Conservation (phyloP, 2,113 vertebrate species). For the Notothenia coriiceps region DNA sequence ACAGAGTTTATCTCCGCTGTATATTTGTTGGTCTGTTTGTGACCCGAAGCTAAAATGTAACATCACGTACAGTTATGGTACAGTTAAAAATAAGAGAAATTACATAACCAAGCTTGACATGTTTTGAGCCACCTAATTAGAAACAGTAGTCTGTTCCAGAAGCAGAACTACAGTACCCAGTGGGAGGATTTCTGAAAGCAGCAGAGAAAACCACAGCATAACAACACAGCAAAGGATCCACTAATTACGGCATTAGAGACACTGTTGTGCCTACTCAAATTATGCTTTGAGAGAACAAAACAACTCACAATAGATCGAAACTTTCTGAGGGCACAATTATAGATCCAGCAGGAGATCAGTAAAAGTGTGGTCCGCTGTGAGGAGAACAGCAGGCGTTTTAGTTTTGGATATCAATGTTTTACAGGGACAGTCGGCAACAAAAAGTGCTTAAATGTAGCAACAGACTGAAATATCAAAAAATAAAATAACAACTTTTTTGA, state of each 20-base stretch:
- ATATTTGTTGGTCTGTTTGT: not conserved
- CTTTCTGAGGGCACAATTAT: constrained; percentile 43
- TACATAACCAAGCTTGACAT: not conserved
- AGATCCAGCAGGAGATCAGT: constrained; percentile 1
- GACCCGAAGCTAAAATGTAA: not conserved
- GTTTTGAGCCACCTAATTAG: not conserved
- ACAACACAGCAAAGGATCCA: not conserved
- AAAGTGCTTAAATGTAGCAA: not conserved
- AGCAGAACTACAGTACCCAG: not conserved
- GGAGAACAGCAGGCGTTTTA: not conserved
- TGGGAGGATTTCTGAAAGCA: not conserved
- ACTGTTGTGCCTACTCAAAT: not conserved
- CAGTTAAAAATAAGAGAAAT: not conserved
- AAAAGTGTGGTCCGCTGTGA: not conserved
- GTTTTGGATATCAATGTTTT: not conserved
- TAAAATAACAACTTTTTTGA: too few species aligned
- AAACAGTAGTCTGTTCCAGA: not conserved
- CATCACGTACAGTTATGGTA: not conserved
- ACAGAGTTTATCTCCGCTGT: not conserved
- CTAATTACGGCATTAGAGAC: constrained; percentile 13
- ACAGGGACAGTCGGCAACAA: not conserved
- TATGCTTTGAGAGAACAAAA: constrained; percentile 3
- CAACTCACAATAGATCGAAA: not conserved
- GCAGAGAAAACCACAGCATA: not conserved
- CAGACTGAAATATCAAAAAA: too few species aligned